Percentiles rank a stretch among this genome's conserved stretches.
These are phyloP conservation scores for Bovichtus diacanthus DNA, from an alignment of 2,797 vertebrate species.

Conservation along the genomic window DNA sequence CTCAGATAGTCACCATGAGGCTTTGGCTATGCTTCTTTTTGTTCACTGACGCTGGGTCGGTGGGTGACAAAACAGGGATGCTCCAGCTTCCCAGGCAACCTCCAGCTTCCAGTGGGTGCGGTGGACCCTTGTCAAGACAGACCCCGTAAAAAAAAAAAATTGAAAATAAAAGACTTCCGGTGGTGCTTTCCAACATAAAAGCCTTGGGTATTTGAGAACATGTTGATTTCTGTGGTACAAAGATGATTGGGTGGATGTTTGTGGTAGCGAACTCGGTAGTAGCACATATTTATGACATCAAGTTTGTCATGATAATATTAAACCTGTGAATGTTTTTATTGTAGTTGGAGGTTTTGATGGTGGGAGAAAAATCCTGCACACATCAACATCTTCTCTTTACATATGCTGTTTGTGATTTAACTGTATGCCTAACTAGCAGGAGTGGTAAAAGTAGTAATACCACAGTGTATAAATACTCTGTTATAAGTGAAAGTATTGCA, in stretches of 20 bases:
- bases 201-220: fast-evolving
- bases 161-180: slow-evolving; percentile 18
- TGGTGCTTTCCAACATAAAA: slow-evolving; percentile 47
- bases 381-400: neutral
- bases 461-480: too few relatives aligned
- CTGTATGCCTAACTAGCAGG: neutral
- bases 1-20: slow-evolving; percentile 46
- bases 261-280: neutral
- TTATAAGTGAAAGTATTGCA: too few relatives aligned
- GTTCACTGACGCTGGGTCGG: slow-evolving; percentile 43
- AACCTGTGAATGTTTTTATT: neutral
- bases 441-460: too few relatives aligned
- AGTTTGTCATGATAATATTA: neutral
- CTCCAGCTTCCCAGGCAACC: slow-evolving; percentile 63
- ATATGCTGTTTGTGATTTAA: neutral
- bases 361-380: neutral
- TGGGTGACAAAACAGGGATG: slow-evolving; percentile 65
- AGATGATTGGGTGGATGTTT: neutral
- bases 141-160: neutral
- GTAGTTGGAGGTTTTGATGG: neutral
- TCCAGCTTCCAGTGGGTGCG: slow-evolving; percentile 75
- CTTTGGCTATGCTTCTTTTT: slow-evolving; percentile 28
- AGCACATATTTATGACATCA: neutral
- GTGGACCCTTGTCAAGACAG: slow-evolving; percentile 54
- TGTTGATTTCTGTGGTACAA: neutral